Base-by-base conservation (phyloP, 2,888 invertebrate species). In the Sinodicranocentrus sp. region DNA sequence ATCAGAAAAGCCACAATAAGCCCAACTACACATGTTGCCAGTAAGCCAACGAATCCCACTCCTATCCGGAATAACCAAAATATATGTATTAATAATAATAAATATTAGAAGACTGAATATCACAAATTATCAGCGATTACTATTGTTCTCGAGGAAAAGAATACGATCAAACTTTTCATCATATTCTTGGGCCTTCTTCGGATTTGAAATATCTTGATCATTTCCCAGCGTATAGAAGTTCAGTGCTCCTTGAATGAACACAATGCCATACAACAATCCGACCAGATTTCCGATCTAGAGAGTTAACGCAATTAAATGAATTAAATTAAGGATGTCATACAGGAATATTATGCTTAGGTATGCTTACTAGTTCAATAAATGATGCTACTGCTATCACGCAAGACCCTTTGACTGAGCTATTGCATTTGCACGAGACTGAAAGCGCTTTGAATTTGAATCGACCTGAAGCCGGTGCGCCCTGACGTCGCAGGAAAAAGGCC, bases 21-120 rank as follows among this genome's bases (percentile, higher is more conserved):
- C 1, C 80, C 80, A 19, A 80, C 21, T 0, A 72, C 3, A 44
- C 72, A 57, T 54, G 67, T 80, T 57, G 80, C 72, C 72, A 80
- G 52, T 43, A 80, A 21, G 26, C 72, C 80, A 26, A 73, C 59
- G 13, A 80, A 80, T 2, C 80, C 80, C 17, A 72, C 67, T 63
- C 71, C 77, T 78, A 39, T 33, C 8, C 25, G 19, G 10, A 28
- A 63, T 26, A 28, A 39, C 39, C 8, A 8, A 39, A 8, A 8
- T 39, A 39, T 39, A 39, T 52, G 6, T 52, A 5, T 33, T n/a
- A 33, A 6, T 1, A 43, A 67, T 67, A n/a, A 67, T 67, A 15
- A 44, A 43, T 13, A 43, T 17, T 52, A 5, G 13, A 0, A 39
- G 2, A 33, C 39, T 33, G 17, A 65, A 1, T 10, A n/a, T 2